Percentiles rank a stretch among this genome's conserved stretches.
Conservation (phyloP, 1,140 invertebrate species). For the Argopecten irradians region DNA sequence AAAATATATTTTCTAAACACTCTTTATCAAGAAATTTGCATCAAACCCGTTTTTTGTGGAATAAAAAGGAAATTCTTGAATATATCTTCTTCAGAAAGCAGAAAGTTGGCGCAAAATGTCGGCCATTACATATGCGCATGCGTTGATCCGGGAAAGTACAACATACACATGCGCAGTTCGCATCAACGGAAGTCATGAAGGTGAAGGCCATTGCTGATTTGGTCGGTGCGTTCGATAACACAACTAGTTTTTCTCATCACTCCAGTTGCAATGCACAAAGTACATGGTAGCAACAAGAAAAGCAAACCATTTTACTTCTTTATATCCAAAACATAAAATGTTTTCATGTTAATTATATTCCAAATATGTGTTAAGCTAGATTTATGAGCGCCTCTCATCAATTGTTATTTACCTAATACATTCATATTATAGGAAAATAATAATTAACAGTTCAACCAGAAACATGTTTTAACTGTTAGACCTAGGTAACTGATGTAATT, state of each 20-base stretch:
- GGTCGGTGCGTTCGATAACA: background rate
- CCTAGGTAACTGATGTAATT: too few species aligned
- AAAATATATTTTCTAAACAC: slow-evolving; percentile 19
- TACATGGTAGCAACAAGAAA: too few species aligned
- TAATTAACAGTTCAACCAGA: too few species aligned
- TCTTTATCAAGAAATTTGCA: background rate
- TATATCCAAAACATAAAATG: too few species aligned
- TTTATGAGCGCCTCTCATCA: too few species aligned
- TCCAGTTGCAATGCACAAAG: too few species aligned
- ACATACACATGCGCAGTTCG: slow-evolving; percentile 56
- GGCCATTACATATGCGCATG: slow-evolving; percentile 65
- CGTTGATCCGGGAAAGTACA: slow-evolving; percentile 59
- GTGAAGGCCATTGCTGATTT: slow-evolving; percentile 41
- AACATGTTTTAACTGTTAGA: too few species aligned
- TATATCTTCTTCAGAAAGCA: slow-evolving; percentile 22
- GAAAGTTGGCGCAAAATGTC: slow-evolving; percentile 71
- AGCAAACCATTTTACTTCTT: too few species aligned
- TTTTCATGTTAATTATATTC: too few species aligned
- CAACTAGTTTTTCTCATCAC: background rate
- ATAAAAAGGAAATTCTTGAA: slow-evolving; percentile 5
- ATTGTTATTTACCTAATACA: too few species aligned
- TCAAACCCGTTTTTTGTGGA: background rate
- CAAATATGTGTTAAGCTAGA: too few species aligned
- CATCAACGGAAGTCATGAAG: slow-evolving; percentile 44
- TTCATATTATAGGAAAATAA: too few species aligned